Percentiles rank a stretch among this genome's conserved stretches.
Evolutionary conservation across 2,113 vertebrate species (phyloP).

Genomic region (Corvus hawaiiensis): DNA sequence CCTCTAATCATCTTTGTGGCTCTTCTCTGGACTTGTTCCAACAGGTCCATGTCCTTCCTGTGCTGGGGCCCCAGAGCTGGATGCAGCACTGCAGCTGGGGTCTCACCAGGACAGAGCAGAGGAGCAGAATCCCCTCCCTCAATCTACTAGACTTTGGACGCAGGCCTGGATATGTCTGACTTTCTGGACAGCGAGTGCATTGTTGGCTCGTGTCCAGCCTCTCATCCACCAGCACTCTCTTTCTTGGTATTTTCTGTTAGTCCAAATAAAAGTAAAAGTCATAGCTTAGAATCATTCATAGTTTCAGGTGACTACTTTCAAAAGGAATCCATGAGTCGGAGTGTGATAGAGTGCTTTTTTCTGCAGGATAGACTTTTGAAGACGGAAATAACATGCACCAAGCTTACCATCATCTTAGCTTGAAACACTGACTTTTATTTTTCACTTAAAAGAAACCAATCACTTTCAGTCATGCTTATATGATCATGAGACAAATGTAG

Average conservation of each 20-base stretch:
- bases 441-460: background rate
- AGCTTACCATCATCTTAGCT: background rate
- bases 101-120: background rate
- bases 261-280: background rate
- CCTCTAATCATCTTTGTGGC: background rate
- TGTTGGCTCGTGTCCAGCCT: background rate
- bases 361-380: background rate
- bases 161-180: background rate
- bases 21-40: background rate
- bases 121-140: background rate
- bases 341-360: background rate
- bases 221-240: background rate
- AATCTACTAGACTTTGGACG: background rate
- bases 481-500: background rate
- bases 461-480: background rate
- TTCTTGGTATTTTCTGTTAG: background rate
- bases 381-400: background rate
- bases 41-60: too few species aligned
- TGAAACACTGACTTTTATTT: background rate
- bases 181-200: background rate
- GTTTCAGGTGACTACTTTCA: background rate
- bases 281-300: background rate
- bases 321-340: background rate
- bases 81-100: fast-evolving
- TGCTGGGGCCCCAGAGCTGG: background rate